Evolutionary conservation across 2,113 vertebrate genomes (phyloP), one percentile per base, ranked within the genome.

Genomic region (Uropsilus gracilis): DNA sequence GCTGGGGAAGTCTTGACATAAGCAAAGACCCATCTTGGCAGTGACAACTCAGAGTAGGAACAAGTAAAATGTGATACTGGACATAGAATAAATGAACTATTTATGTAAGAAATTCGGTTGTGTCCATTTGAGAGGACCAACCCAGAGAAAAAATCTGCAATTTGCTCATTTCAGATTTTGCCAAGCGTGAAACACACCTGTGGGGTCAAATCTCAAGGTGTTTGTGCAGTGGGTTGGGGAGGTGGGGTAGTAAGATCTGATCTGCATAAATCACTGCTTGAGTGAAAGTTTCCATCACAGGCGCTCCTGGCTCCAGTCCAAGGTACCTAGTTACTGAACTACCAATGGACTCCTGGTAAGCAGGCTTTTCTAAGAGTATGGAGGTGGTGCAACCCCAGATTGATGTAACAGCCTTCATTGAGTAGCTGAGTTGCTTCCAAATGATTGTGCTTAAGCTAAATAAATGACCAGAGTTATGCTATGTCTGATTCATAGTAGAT

Each of bases 171-270:
- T 28, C 22, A 22, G 91, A 46, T 53, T 83, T 84, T 84, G 78
- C 76, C 39, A 89, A 92, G 81, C 82, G 28, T 8, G 59, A 80
- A 84, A 32, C 39, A 18, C 66, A 90, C 68, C 95, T 89, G 89
- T 4, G 5, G 48, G 72, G 66, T 69, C 57, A 34, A 16, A 14
- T n/a, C 3, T 5, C 28, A 48, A 63, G 71, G 30, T 0, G 0
- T 37, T 7, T 42, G 59, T 72, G 89, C 0, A 2, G 14, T 9
- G 32, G 46, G 76, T 3, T 14, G 16, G 44, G 34, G 46, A 24
- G 88, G 72, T 59, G 82, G 28, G 0, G 18, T 12, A 63, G 57
- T 39, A 57, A 32, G 37, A 46, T 37, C 68, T 22, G 6, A 44
- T 17, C 50, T 28, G 39, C 59, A 3, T 9, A 17, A 48, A 42